phyloP scores from a whole-genome alignment of 2,113 vertebrate genomes.

The Salvelinus namaycush region DNA sequence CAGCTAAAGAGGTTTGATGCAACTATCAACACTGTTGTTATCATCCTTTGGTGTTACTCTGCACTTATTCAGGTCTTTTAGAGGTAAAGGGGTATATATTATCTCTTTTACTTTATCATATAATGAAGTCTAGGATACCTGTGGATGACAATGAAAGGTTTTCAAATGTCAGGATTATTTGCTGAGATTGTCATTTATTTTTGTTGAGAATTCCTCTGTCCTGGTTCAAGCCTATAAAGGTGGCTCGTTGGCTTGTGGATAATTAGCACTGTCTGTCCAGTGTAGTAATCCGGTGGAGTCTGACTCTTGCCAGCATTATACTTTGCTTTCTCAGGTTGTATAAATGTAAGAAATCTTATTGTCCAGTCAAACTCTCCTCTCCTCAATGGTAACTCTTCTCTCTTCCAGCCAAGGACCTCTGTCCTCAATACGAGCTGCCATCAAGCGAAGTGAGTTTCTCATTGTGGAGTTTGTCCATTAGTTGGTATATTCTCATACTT shows the following conservation, averaged over 20 bases:
- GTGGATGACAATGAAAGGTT: background rate
- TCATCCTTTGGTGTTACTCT: background rate
- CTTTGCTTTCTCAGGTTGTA: background rate
- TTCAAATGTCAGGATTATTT: background rate
- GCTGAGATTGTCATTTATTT: background rate
- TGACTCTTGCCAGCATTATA: background rate
- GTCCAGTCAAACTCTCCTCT: background rate
- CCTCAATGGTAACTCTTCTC: constrained; percentile 8
- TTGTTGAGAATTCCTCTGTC: background rate
- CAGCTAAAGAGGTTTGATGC: background rate
- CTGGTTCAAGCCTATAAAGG: background rate
- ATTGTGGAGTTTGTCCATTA: background rate
- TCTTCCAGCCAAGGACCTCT: constrained; percentile 85
- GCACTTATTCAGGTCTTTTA: background rate
- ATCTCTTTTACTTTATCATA: too few species aligned
- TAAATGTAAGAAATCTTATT: background rate
- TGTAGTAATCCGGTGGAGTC: background rate
- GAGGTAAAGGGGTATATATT: too few species aligned
- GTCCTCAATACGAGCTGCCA: constrained; percentile 87
- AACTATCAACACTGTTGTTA: background rate
- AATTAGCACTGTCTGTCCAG: background rate
- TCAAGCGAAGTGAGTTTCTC: constrained; percentile 89
- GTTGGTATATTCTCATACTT: background rate
- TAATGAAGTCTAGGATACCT: too few species aligned
- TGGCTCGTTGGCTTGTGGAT: background rate